Conservation (phyloP, 2,888 invertebrate genomes). For the Trachelus stipa region DNA sequence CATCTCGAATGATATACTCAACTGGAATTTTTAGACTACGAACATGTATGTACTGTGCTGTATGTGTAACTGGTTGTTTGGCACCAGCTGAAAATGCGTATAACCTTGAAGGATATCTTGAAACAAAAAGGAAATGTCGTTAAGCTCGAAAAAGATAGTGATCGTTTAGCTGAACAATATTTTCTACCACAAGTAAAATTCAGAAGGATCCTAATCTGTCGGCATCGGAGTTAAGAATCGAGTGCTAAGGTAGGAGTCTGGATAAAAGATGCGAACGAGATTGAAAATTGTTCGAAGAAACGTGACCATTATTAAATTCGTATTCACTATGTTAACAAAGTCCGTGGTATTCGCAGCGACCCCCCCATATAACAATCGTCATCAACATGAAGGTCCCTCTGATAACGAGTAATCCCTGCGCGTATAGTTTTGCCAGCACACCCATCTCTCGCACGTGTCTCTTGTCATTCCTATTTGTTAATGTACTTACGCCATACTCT, state of each 20-base stretch:
- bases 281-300: background rate
- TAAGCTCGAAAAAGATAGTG: conserved; percentile 38
- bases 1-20: background rate
- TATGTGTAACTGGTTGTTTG: background rate
- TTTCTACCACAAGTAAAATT: background rate
- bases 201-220: background rate
- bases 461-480: background rate
- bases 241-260: background rate
- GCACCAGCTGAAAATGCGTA: background rate
- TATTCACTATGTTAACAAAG: conserved; percentile 26
- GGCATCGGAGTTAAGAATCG: background rate
- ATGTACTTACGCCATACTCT: background rate
- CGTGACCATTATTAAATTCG: conserved; percentile 12
- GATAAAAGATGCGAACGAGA: background rate
- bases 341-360: conserved; percentile 18
- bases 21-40: background rate
- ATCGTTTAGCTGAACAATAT: conserved; percentile 36
- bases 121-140: conserved; percentile 28
- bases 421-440: background rate
- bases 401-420: background rate
- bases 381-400: background rate
- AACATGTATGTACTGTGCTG: background rate
- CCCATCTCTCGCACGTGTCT: background rate
- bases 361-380: conserved; percentile 13
- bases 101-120: background rate